Evolutionary conservation across 2,888 invertebrate species (phyloP), one percentile per base, ranked within the genome.

Genomic region (Eristalis arbustorum): DNA sequence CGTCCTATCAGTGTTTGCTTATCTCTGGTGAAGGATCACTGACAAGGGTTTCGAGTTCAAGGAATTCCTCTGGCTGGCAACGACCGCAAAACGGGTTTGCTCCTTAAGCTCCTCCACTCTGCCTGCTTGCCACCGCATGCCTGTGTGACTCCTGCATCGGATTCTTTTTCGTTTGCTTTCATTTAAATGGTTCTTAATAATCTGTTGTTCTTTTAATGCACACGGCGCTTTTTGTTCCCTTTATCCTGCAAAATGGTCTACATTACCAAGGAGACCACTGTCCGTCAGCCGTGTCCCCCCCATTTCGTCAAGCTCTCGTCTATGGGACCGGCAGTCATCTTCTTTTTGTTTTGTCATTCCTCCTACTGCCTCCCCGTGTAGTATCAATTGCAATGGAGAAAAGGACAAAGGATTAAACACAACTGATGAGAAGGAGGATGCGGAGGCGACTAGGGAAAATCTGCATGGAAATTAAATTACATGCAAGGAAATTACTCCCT

Each of bases 401-500:
- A 18, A 69, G 59, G 40, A 85, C 72, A 81, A 77, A 81, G 71
- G 73, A 80, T 72, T 72, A 62, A 76, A 77, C 61, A 77, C 61
- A 13, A 57, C 61, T 56, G n/a, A 37, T 5, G n/a, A 0, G 42
- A 22, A 59, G 23, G 49, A 28, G 56, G 23, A 61, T 64, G 28
- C 14, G 42, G 23, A 69, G 67, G 22, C 34, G 81, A 64, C 68
- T 61, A 66, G 56, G n/a, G 61, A 74, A 77, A 82, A 77, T 81
- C 82, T 66, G 73, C 85, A 82, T 82, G 56, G 64, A 82, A 77
- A 82, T 82, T 76, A 73, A 85, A 85, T 77, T 81, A 82, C 77
- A 81, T 82, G 64, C 77, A 77, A 77, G 77, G 31, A 82, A 85
- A 77, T 74, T 77, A 85, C 85, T 69, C 77, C 74, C 40, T 66